Evolutionary conservation across 2,797 vertebrate species (phyloP).

Genomic region (Sebastes hopkinsi): DNA sequence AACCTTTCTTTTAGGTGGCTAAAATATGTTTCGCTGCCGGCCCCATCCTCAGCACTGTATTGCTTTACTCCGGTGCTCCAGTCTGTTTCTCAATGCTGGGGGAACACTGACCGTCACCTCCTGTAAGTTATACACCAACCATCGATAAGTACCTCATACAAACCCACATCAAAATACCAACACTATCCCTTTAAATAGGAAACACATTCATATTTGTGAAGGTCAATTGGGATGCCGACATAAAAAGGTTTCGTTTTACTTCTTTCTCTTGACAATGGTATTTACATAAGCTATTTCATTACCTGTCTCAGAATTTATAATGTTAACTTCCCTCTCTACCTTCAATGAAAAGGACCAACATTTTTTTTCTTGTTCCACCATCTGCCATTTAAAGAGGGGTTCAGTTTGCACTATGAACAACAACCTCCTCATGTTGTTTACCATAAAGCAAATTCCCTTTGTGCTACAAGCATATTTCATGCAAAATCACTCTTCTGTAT

Average conservation of each 20-base stretch:
- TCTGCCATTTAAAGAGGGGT: not conserved
- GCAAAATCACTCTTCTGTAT: not conserved
- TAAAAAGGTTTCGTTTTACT: not conserved
- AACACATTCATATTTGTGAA: constrained; percentile 5
- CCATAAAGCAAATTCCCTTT: not conserved
- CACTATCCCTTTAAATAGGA: not conserved
- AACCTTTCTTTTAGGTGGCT: no score
- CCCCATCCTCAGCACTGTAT: no score
- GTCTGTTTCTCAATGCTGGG: no score
- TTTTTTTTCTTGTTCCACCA: not conserved
- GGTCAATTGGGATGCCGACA: not conserved
- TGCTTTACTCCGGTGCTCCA: no score
- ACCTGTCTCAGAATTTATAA: not conserved
- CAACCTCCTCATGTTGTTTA: not conserved
- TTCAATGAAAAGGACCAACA: not conserved
- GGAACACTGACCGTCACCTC: accelerated
- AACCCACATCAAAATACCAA: no score
- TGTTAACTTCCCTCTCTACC: not conserved
- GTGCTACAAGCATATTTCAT: not conserved
- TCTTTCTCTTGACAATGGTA: not conserved
- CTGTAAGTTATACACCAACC: accelerated
- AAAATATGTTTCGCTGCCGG: no score
- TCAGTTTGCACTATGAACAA: not conserved
- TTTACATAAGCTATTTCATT: not conserved
- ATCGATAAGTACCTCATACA: no score